Evolutionary conservation across 2,113 vertebrate genomes (phyloP), one percentile per base, ranked within the genome.

Genomic region (Channa argus): DNA sequence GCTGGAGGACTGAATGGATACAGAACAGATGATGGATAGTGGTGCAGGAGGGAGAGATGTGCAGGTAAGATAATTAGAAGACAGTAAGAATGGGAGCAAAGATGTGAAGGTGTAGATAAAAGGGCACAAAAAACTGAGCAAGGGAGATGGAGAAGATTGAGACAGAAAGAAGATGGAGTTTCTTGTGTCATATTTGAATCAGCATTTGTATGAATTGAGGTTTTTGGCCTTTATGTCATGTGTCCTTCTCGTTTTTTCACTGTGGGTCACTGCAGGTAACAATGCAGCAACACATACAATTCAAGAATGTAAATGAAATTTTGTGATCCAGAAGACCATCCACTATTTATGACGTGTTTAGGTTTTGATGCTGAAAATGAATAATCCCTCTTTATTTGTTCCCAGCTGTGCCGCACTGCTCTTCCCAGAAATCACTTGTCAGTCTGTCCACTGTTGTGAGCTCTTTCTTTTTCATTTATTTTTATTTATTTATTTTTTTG

Each of bases 41-140:
- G 50, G 11, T 55, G 51, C 38, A 67, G 58, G 34, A 60, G 38
- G 36, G 64, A 2, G 37, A 65, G 37, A 49, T 14, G 44, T 69
- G 58, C 38, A 62, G 59, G 50, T 71, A 61, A 85, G 68, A 82
- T 70, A 78, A 89, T 85, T 85, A 67, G 51, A 84, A n/a, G 52
- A 73, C 38, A 33, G 5, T 38, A 71, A 41, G 44, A 71, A 78
- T 8, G 45, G 44, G 45, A 71, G 58, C 45, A 33, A 24, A 67
- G 80, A 85, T 84, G 74, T 65, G 37, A 55, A 55, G 8, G n/a
- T 24, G 13, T 1, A 76, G 80, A 86, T 72, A 65, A 62, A 12
- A 36, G 67, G 69, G 41, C 13, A 60, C 24, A 64, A 15, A 70
- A 53, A 45, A 24, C 24, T 36, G 41, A 76, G 64, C 14, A 62